Evolutionary conservation across 2,797 vertebrate genomes (phyloP), one percentile per base, ranked within the genome.

Genomic region (Naso thynnoides): DNA sequence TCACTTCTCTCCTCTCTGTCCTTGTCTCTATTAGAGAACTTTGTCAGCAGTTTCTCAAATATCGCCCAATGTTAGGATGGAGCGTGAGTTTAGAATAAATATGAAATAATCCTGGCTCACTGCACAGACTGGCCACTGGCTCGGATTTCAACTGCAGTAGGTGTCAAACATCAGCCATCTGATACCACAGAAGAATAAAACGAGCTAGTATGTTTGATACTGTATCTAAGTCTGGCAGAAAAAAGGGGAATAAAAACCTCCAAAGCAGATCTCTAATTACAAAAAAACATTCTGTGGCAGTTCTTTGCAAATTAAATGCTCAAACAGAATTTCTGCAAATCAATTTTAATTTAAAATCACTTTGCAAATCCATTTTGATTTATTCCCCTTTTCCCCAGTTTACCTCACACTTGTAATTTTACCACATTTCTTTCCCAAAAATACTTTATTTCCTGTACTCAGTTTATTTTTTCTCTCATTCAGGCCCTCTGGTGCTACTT

Each of bases 281-380:
- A 42, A 69, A 79, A 6, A 69, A 3, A 26, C 41, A 78, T 66
- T 39, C 58, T 64, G 29, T 60, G 76, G 58, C 54, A 48, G 41
- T 65, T 65, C 48, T 61, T 16, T 47, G 31, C 44, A 76, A 80
- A 76, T 64, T 23, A 65, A 73, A 64, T 67, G 49, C 71, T 74
- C 23, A 70, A 65, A 80, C 67, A 76, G 48, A 31, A 74, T 47
- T 78, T 80, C 50, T 79, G 29, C n/a, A 70, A 76, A 76, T 57
- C 41, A 66, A 50, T 75, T 74, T 81, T 72, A 5, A 86, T 86
- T 78, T 63, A 44, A 82, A 78, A 73, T 67, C 31, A 60, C 64
- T 78, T 67, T 67, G 18, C 42, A 61, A 83, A 87, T 75, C 23
- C 47, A 70, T 70, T 67, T 73, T 26, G 3, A 41, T 56, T 63